phyloP scores from a whole-genome alignment of 2,888 invertebrate species.

The Masnerella sp. region DNA sequence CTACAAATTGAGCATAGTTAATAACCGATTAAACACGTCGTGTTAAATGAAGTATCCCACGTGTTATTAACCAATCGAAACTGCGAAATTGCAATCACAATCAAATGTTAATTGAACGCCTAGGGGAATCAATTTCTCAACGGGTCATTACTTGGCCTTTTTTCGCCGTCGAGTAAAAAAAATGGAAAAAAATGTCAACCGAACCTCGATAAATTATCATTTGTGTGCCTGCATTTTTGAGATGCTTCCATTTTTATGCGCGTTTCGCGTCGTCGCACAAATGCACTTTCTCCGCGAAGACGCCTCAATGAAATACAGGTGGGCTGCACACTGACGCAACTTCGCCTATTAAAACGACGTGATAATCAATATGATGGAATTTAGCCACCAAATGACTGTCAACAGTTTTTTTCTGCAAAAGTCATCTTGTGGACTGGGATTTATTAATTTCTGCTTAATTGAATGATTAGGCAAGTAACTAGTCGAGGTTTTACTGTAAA shows the following conservation, averaged over 20 bases:
- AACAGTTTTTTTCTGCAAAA: background rate
- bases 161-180: background rate
- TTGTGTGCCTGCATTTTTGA: conserved; percentile 16
- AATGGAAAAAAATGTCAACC: conserved; percentile 27
- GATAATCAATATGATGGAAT: conserved; percentile 36
- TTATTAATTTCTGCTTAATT: too few relatives aligned
- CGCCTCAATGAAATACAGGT: conserved; percentile 52
- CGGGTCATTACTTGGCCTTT: conserved; percentile 1
- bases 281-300: conserved; percentile 65
- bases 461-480: too few relatives aligned
- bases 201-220: conserved; percentile 27
- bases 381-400: background rate
- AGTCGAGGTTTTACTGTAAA: too few relatives aligned
- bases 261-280: conserved; percentile 31
- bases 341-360: conserved; percentile 41
- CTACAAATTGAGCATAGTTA: conserved; percentile 21
- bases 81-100: conserved; percentile 11
- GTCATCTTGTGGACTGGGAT: too few relatives aligned
- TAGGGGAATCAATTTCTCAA: conserved; percentile 34
- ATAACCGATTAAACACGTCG: conserved; percentile 31
- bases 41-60: conserved; percentile 21
- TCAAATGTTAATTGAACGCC: conserved; percentile 34
- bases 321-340: conserved; percentile 49
- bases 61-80: conserved; percentile 18
- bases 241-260: conserved; percentile 11